A percentile compares a stretch with the other conserved stretches of the same genome.
phyloP scores from a whole-genome alignment of 2,113 vertebrate species.

The Hippopotamus amphibius region DNA sequence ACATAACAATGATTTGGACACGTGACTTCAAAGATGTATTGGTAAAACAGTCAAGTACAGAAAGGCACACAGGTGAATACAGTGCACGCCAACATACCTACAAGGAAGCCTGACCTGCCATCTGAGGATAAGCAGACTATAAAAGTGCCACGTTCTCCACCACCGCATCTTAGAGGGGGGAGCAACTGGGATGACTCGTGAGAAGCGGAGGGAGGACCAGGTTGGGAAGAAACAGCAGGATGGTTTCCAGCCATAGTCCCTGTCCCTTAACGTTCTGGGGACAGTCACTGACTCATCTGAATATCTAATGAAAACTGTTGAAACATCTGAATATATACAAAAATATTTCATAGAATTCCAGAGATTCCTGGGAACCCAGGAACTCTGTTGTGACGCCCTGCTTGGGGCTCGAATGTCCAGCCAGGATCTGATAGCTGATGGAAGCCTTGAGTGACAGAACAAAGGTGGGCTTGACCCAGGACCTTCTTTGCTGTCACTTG shows the following conservation, averaged over 20 bases:
- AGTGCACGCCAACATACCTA: rapidly evolving
- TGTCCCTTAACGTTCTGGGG: not conserved
- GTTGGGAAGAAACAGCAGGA: not conserved
- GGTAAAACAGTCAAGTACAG: not conserved
- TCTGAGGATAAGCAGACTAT: not conserved
- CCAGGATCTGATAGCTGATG: not conserved
- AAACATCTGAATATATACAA: not conserved
- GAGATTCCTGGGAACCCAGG: not conserved
- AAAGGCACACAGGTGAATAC: not conserved
- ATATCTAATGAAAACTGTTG: not conserved
- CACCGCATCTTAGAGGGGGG: not conserved
- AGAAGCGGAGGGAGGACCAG: not conserved
- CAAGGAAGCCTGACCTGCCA: not conserved
- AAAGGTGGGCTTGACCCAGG: not conserved
- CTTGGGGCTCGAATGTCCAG: rapidly evolving
- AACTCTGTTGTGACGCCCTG: rapidly evolving
- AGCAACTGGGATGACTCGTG: rapidly evolving
- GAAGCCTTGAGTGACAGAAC: not conserved
- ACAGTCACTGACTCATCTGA: not conserved
- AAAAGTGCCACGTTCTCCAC: too few relatives aligned
- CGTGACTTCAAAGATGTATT: not conserved
- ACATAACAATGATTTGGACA: not conserved
- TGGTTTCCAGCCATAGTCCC: not conserved
- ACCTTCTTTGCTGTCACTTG: not conserved
- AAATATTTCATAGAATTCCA: not conserved